Conservation (phyloP, 30 jellyfish, hydroid and myxozoan genomes). For the Chironex yamaguchii region DNA sequence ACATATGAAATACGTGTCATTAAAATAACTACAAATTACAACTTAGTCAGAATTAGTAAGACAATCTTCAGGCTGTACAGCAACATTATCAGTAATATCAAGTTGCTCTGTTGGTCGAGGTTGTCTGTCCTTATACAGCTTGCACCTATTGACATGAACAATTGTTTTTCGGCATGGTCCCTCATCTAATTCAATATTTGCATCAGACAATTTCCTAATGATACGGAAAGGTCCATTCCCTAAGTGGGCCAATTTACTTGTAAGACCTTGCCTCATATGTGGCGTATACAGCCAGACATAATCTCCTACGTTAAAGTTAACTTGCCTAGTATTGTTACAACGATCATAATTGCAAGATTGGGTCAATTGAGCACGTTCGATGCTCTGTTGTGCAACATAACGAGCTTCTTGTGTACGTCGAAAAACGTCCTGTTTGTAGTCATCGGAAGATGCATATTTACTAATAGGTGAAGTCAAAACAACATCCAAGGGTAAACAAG, state of each 20-base stretch:
- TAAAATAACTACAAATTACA: no score
- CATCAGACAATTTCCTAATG: slow-evolving; percentile 44
- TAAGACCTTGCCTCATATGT: slow-evolving; percentile 39
- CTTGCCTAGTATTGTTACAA: slow-evolving; percentile 41
- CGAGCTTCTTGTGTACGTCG: slow-evolving; percentile 54
- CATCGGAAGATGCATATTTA: slow-evolving; percentile 53
- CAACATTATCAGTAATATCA: no score
- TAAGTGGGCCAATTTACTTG: slow-evolving; percentile 45
- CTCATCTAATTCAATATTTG: slow-evolving; percentile 54
- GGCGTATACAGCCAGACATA: slow-evolving; percentile 74
- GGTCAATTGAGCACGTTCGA: slow-evolving; percentile 58
- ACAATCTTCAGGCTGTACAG: no score
- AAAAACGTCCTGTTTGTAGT: slow-evolving; percentile 28
- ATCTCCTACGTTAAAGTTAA: slow-evolving; percentile 62
- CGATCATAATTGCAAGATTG: slow-evolving; percentile 36
- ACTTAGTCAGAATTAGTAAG: no score
- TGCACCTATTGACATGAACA: slow-evolving; percentile 47
- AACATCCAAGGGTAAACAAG: slow-evolving; percentile 69
- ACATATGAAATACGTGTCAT: no score
- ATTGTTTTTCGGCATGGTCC: slow-evolving; percentile 12
- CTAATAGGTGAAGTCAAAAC: slow-evolving; percentile 57
- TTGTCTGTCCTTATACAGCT: slow-evolving; percentile 31
- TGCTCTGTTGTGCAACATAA: slow-evolving; percentile 52
- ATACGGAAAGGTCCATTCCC: slow-evolving; percentile 75
- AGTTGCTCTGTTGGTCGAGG: slow-evolving; percentile 47